Evolutionary conservation across 2,888 invertebrate species (phyloP).

Genomic region (Tipula unca): DNA sequence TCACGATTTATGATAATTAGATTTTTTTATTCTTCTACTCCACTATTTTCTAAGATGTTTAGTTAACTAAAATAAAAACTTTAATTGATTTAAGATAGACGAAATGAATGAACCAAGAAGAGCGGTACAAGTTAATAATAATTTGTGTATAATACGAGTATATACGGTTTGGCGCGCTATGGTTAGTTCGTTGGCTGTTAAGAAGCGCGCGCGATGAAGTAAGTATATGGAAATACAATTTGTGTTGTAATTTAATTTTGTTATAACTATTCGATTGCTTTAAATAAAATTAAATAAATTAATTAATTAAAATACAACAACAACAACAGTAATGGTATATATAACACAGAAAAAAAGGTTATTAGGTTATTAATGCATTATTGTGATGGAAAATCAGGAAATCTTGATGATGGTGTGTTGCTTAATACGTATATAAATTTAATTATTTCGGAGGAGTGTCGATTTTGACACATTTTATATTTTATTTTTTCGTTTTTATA

Average conservation of each 20-base stretch:
- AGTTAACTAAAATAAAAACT: neutral
- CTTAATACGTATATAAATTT: neutral
- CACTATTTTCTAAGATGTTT: neutral
- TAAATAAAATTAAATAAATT: neutral
- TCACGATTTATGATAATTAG: conserved; percentile 14
- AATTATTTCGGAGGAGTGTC: neutral
- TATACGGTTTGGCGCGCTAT: neutral
- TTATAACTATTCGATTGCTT: neutral
- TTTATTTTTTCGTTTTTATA: neutral
- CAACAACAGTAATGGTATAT: neutral
- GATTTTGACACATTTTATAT: neutral
- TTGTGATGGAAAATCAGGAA: conserved; percentile 8
- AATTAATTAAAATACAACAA: neutral
- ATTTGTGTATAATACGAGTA: neutral
- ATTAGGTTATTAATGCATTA: conserved; percentile 14
- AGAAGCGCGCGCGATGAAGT: neutral
- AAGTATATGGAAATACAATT: too few species aligned
- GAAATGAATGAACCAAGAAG: neutral
- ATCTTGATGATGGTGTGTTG: neutral
- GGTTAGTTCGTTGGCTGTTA: too few species aligned
- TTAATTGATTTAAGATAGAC: conserved; percentile 2
- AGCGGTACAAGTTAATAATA: neutral
- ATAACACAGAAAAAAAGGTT: neutral
- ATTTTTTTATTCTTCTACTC: neutral
- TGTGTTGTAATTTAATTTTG: neutral